Evolutionary conservation across 2,113 vertebrate genomes (phyloP), one percentile per base, ranked within the genome.

Genomic region (Raja brachyura): DNA sequence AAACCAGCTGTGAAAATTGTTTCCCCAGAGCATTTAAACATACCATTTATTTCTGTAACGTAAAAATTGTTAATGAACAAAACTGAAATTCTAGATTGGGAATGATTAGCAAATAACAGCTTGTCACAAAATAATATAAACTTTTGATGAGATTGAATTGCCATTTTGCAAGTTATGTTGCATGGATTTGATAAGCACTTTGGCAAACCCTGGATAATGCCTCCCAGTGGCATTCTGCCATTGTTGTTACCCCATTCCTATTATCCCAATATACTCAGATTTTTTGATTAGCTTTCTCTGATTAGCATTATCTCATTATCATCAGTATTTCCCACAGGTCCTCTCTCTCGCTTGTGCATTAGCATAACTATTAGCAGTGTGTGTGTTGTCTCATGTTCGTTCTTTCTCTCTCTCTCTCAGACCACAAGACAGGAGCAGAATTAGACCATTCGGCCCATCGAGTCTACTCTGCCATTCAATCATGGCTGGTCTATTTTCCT

Each of bases 221-320:
- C 59, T 86, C 83, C 59, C 59, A 63, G 28, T 63, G 83, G 83
- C 5, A 63, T 88, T 88, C 83, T 88, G 13, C 83, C 59, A 33
- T 88, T 88, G 83, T n/a, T 88, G 59, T 33, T 88, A 28, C 31
- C 83, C 31, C 83, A 88, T 88, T 88, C 59, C 83, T 61, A 31
- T 66, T 88, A 66, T 88, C 20, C 59, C 83, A 63, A 88, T 63
- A 63, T 66, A 88, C 59, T 88, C n/a, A n/a, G 28, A 28, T 88
- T 66, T 86, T 88, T 88, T 88, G 83, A 88, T 88, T 88, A 88
- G 83, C 59, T 88, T 63, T 66, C 83, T 66, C 59, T 63, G 83
- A 88, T 88, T 88, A 88, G 83, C 83, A 88, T 88, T 88, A 88
- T 63, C 83, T 88, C 59, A 66, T 88, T 88, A 88, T 66, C 83